Conservation (phyloP, 2,888 invertebrate genomes). For the Zaprionus lineosus region DNA sequence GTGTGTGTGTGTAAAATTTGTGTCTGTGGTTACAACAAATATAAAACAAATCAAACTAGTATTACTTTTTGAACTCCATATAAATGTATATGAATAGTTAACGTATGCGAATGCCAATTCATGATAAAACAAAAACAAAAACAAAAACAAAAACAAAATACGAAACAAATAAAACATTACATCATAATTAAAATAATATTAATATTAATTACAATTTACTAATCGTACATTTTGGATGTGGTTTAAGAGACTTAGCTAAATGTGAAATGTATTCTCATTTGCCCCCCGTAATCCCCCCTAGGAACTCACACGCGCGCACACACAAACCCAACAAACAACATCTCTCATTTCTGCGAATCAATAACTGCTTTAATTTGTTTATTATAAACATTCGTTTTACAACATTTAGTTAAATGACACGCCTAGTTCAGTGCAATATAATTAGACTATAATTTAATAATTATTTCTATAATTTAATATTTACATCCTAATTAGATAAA, state of each 20-base stretch:
- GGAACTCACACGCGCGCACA: slow-evolving; percentile 8
- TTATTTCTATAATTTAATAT: slow-evolving; percentile 35
- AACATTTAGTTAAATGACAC: slow-evolving; percentile 65
- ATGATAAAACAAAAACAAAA: slow-evolving; percentile 43
- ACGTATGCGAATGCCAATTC: slow-evolving; percentile 71
- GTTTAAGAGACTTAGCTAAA: slow-evolving; percentile 71
- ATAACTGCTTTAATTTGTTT: slow-evolving; percentile 45
- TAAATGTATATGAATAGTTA: slow-evolving; percentile 35
- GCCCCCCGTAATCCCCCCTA: slow-evolving; percentile 1
- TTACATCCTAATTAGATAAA: no score
- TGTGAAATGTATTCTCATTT: slow-evolving; percentile 54
- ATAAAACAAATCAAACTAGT: slow-evolving; percentile 70
- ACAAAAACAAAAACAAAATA: slow-evolving; percentile 36
- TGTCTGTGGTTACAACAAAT: slow-evolving; percentile 66
- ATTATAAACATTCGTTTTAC: slow-evolving; percentile 40
- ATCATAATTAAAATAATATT: slow-evolving; percentile 45
- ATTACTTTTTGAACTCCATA: slow-evolving; percentile 64
- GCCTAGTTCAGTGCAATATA: slow-evolving; percentile 74
- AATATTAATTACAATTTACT: slow-evolving; percentile 63
- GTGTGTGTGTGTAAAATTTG: slow-evolving; percentile 60
- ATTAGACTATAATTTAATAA: slow-evolving; percentile 43
- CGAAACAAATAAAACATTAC: no score
- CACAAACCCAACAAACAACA: slow-evolving; percentile 14
- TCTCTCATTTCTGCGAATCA: slow-evolving; percentile 11
- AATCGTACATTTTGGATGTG: slow-evolving; percentile 71